Percentiles rank a stretch among this genome's conserved stretches.
These are phyloP conservation scores for Malacoraja senta DNA, from an alignment of 2,797 vertebrate genomes.

Conservation along the genomic window DNA sequence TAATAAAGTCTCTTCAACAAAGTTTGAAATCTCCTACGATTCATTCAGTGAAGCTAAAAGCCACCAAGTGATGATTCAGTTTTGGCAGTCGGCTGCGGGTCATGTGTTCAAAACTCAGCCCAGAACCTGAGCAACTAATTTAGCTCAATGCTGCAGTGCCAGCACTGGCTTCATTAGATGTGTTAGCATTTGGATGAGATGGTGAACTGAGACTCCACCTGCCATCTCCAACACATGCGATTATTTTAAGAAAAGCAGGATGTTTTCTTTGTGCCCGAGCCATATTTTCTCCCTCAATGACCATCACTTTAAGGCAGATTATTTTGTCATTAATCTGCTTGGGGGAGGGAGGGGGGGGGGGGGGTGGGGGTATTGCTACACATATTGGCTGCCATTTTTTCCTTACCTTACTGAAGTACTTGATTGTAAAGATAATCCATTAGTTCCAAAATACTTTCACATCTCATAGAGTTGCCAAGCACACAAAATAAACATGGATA, in stretches of 20 bases:
- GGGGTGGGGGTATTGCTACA: too few relatives aligned
- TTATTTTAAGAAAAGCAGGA: not conserved
- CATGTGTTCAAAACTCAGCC: not conserved
- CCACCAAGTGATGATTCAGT: not conserved
- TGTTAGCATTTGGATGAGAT: not conserved
- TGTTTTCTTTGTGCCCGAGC: too few relatives aligned
- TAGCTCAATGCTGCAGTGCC: not conserved
- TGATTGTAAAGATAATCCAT: not conserved
- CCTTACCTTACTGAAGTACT: not conserved
- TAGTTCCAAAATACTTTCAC: not conserved
- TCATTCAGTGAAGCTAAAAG: not conserved
- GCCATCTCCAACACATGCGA: not conserved
- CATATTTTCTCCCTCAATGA: not conserved
- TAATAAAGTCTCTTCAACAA: not conserved
- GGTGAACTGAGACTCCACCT: not conserved
- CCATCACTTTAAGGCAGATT: too few relatives aligned
- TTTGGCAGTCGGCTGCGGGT: not conserved
- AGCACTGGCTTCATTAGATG: not conserved
- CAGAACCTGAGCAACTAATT: not conserved
- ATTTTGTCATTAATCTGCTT: too few relatives aligned
- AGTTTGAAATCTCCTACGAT: not conserved
- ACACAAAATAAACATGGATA: too few relatives aligned
- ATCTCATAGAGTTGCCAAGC: too few relatives aligned
- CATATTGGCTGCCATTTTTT: too few relatives aligned
- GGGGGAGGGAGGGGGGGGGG: too few relatives aligned